These are phyloP conservation scores for Enteromius viviparus DNA, from an alignment of 2,797 vertebrate species.

Conservation along the genomic window DNA sequence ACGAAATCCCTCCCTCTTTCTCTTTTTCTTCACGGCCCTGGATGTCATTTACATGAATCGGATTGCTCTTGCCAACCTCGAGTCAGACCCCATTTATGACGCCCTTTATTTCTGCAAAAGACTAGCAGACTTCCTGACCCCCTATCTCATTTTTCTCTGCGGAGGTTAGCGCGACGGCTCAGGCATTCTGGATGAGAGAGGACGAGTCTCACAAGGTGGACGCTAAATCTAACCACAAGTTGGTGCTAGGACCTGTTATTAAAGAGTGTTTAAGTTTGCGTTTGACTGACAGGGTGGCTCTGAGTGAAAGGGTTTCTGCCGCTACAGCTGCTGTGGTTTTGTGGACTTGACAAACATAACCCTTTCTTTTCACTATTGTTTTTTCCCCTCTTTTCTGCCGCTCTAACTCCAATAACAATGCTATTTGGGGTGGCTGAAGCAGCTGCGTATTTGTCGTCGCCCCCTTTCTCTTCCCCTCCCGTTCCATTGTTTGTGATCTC, in stretches of 20 bases:
- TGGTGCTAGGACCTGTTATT: conserved; percentile 20
- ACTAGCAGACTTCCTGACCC: conserved; percentile 69
- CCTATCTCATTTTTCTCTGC: conserved; percentile 68
- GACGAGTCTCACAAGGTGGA: conserved; percentile 21
- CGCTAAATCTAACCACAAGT: not conserved
- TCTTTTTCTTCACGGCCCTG: not conserved
- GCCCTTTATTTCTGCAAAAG: conserved; percentile 65
- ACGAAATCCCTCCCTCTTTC: conserved; percentile 13
- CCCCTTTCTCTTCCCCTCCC: not conserved
- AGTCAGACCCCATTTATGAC: conserved; percentile 60
- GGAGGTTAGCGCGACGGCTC: conserved; percentile 54
- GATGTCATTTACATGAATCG: conserved; percentile 48
- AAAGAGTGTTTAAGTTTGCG: conserved; percentile 24
- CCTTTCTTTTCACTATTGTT: conserved; percentile 48
- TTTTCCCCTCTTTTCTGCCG: conserved; percentile 42
- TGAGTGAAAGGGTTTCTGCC: conserved; percentile 19
- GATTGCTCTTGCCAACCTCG: conserved; percentile 64
- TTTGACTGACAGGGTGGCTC: conserved; percentile 35
- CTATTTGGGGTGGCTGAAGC: conserved; percentile 50
- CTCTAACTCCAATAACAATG: conserved; percentile 52
- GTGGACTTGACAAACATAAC: conserved; percentile 42
- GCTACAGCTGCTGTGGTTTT: conserved; percentile 44
- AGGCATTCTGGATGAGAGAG: conserved; percentile 1
- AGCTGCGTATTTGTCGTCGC: conserved; percentile 47
- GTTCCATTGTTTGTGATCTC: conserved; percentile 39